phyloP scores from a whole-genome alignment of 2,797 vertebrate genomes.

The Thripadectes ignobilis region DNA sequence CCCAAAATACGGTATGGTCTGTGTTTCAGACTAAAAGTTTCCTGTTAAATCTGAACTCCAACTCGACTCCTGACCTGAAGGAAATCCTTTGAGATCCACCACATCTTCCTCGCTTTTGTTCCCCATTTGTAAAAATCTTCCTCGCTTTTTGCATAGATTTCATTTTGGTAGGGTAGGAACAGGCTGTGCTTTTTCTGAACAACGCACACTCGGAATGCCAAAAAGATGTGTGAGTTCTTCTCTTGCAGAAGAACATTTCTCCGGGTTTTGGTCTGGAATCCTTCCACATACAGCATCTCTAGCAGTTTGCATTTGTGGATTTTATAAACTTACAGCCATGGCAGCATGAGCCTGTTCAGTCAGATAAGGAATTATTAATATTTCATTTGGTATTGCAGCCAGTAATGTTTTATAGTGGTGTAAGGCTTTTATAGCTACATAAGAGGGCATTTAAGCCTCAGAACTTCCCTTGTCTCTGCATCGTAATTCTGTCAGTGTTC shows the following conservation, averaged over 20 bases:
- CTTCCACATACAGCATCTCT: neutral
- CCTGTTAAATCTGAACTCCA: slow-evolving; percentile 17
- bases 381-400: neutral
- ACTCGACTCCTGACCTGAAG: slow-evolving; percentile 21
- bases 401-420: neutral
- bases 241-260: neutral
- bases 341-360: neutral
- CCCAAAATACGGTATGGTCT: neutral
- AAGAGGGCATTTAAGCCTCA: neutral
- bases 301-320: neutral
- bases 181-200: neutral
- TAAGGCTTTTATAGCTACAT: neutral
- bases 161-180: neutral
- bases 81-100: slow-evolving; percentile 48
- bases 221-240: neutral
- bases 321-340: neutral
- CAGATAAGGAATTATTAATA: neutral
- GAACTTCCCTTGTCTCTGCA: neutral
- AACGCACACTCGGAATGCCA: neutral
- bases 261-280: neutral
- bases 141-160: slow-evolving; percentile 48
- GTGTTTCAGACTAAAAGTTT: slow-evolving; percentile 1
- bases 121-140: neutral
- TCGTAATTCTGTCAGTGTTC: neutral
- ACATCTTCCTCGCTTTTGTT: slow-evolving; percentile 47